Evolutionary conservation across 2,113 vertebrate species (phyloP), one percentile per base, ranked within the genome.

Genomic region (Lepisosteus osseus): DNA sequence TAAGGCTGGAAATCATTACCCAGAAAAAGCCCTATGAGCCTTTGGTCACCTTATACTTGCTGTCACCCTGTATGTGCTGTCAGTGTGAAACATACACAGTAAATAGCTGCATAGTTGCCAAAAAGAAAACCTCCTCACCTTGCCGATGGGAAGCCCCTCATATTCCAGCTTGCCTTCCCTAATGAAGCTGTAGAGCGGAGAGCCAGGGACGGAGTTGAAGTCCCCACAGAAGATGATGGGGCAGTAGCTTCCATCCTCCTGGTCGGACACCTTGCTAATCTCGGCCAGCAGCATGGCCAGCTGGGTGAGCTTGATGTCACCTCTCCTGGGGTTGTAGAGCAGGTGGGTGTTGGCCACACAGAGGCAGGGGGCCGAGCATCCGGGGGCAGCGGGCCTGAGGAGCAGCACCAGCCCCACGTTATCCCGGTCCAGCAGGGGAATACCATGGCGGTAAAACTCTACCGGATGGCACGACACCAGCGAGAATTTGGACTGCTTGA

Each of bases 291-390:
- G 93, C 83, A 99, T 90, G 7, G 97, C 96, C 79, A 99, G 79
- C 67, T 99, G 97, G 41, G 97, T 94, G 80, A 99, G 90, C 63
- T 98, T 99, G 82, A 99, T 92, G 80, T 99, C 97, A 0, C 97
- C 97, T 7, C 97, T 92, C 43, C 94, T 91, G 2, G 97, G 97
- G 80, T 99, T 99, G 78, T 96, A 99, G 12, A 99, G 85, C 5
- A 99, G 92, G 82, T 99, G 96, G 0, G 97, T 99, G 61, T 99
- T 99, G 79, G 96, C 97, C 17, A 99, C 80, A 4, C 97, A 99
- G 76, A 99, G 44, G 47, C 11, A 72, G 3, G 69, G 15, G 4
- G 78, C 66, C 7, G 73, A 55, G 62, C 3, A 4, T 0, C 65
- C 15, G 62, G 72, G 12, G 2, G 45, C 71, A 7, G 4, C 74